phyloP scores from a whole-genome alignment of 2,113 vertebrate genomes.

The zebrafish (Danio rerio) region GRCz12tu NC_133196.1:13583001-13583500 shows the following conservation, averaged over 20 bases:
- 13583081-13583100: conserved; percentile 67
- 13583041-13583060: conserved; percentile 67
- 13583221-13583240: not conserved
- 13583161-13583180: conserved; percentile 7
- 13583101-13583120: conserved; percentile 26
- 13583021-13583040: conserved; percentile 62
- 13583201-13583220: conserved; percentile 25
- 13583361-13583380: conserved; percentile 33
- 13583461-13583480: not conserved
- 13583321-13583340: conserved; percentile 27
- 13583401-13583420: conserved; percentile 17
- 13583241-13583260: not conserved
- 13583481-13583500: conserved; percentile 5
- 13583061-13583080: conserved; percentile 69
- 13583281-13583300: not conserved
- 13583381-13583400: conserved; percentile 11
- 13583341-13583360: conserved; percentile 14
- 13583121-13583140: conserved; percentile 24
- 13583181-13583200: not conserved
- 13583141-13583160: conserved; percentile 9
- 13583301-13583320: not conserved
- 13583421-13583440: conserved; percentile 31
- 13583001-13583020: conserved; percentile 44
- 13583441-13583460: conserved; percentile 1
- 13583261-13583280: not conserved